Conservation (phyloP, 2,888 invertebrate species). For the Tryphoninae sp. region DNA sequence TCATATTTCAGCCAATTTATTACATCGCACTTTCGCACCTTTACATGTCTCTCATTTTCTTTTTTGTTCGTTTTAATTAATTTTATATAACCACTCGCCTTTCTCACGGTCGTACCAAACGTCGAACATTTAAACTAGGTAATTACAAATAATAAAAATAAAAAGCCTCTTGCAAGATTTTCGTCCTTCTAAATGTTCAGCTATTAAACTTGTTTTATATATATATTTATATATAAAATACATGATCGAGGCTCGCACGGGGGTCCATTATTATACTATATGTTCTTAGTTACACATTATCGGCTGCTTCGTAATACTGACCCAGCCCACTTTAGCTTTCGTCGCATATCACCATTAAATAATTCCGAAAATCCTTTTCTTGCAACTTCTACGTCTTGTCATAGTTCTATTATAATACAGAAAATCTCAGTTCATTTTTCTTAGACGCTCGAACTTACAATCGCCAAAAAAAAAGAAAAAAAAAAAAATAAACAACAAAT, state of each 20-base stretch:
- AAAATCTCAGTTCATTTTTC: conserved; percentile 72
- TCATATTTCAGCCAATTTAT: conserved; percentile 66
- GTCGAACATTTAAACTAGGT: conserved; percentile 78
- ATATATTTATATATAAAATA: conserved; percentile 80
- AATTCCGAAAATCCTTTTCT: conserved; percentile 78
- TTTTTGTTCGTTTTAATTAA: conserved; percentile 72
- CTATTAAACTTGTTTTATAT: conserved; percentile 75
- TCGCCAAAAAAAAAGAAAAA: conserved; percentile 57
- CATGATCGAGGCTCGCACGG: conserved; percentile 79
- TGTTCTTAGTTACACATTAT: conserved; percentile 65
- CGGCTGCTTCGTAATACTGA: conserved; percentile 69
- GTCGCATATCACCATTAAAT: conserved; percentile 72
- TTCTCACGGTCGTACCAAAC: conserved; percentile 77
- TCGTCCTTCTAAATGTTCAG: conserved; percentile 75
- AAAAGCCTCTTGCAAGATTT: conserved; percentile 78
- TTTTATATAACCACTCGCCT: conserved; percentile 69
- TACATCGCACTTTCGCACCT: conserved; percentile 62
- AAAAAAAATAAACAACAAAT: conserved; percentile 70
- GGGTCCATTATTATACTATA: conserved; percentile 73
- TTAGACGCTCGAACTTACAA: conserved; percentile 75
- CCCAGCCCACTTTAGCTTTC: conserved; percentile 64
- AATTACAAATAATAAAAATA: conserved; percentile 80
- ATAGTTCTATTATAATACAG: conserved; percentile 78
- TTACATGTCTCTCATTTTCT: conserved; percentile 63
- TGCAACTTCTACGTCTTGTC: conserved; percentile 78